Evolutionary conservation across 2,888 invertebrate genomes (phyloP), one percentile per base, ranked within the genome.

Genomic region (Serripes groenlandicus): DNA sequence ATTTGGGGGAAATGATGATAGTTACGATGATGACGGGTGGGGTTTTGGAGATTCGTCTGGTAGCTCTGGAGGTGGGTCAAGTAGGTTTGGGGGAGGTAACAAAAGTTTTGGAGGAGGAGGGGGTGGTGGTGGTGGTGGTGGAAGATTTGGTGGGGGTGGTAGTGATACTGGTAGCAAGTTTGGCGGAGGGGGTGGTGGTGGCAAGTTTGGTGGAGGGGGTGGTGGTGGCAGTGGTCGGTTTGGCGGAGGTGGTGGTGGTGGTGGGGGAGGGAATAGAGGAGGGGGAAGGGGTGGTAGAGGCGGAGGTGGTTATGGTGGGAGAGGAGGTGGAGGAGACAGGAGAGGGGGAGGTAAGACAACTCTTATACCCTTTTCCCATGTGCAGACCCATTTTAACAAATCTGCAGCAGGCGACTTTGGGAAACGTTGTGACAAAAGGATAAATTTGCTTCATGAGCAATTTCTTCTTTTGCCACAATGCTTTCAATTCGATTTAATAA

Each of bases 31-130:
- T 32, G 73, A 86, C 37, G 78, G 90, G 21, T 85, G 90, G 66
- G 74, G 86, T 26, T 75, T 68, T 54, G 85, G 85, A 18, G 84
- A 83, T 42, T 83, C 81, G 21, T 68, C 73, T 30, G 34, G 79
- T 0, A 76, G 81, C 34, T 81, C 75, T 32, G 85, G 85, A 21
- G 74, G 76, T 11, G 42, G 85, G 0, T 81, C 86, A 18, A 76
- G 86, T 11, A 64, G 83, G 26, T 81, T 79, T 62, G 75, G 85
- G 21, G 78, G 85, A n/a, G 82, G 88, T 18, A 77, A 79, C 37
- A 83, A 88, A 35, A 82, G 70, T 95, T n/a, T 95, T 95, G 28
- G 94, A 23, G 69, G 90, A 9, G 85, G 89, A 23, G 73, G 85
- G n/a, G 81, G 85, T 52, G 37, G 81, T 9, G 21, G 35, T 66